A percentile compares a stretch with the other conserved stretches of the same genome.
phyloP scores from a whole-genome alignment of 2,888 invertebrate genomes.

The Rhagonycha lutea region DNA sequence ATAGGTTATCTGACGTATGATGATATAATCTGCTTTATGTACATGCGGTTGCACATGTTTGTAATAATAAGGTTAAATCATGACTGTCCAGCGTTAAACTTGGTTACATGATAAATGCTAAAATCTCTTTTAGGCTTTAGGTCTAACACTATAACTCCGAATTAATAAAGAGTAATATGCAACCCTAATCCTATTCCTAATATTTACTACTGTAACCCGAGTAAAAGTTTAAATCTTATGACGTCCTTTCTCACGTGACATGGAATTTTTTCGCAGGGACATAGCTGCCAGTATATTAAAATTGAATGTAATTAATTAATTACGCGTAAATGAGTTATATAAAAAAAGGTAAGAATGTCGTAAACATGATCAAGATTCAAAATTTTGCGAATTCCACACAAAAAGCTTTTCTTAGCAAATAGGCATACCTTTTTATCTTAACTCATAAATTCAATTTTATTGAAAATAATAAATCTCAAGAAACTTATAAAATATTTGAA shows the following conservation, averaged over 20 bases:
- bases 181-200: too few species aligned
- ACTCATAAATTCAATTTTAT: neutral
- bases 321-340: too few species aligned
- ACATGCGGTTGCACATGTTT: neutral
- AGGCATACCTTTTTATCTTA: neutral
- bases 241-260: too few species aligned
- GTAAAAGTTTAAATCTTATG: too few species aligned
- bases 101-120: neutral
- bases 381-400: too few species aligned
- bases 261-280: too few species aligned
- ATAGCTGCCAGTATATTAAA: too few species aligned
- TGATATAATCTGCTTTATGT: neutral
- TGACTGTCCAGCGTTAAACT: neutral
- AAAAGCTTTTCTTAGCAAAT: too few species aligned
- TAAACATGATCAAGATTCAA: neutral
- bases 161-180: neutral
- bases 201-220: neutral
- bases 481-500: neutral
- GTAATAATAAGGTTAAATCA: neutral
- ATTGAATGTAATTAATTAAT: too few species aligned
- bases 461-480: neutral
- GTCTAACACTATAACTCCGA: neutral
- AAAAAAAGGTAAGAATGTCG: too few species aligned
- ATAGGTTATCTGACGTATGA: neutral
- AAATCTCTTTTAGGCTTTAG: neutral